Evolutionary conservation across 2,888 invertebrate genomes (phyloP), one percentile per base, ranked within the genome.

Genomic region (Hypercompe scribonia): DNA sequence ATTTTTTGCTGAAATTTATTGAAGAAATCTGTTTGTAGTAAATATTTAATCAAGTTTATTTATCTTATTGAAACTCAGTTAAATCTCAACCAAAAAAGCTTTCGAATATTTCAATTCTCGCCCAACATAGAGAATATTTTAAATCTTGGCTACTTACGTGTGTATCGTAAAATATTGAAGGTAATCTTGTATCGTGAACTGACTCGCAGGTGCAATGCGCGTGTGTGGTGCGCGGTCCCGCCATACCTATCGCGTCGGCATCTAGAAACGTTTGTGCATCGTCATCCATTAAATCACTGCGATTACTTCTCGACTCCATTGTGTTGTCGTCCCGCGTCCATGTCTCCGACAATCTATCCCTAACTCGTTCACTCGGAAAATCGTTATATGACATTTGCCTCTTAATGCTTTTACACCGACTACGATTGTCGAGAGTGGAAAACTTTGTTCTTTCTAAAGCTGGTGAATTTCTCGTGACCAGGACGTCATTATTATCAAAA

Each of bases 331-430:
- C 93, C 73, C 92, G 89, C 75, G 89, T 84, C 95, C 94, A 93
- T 68, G 89, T 85, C 81, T 92, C 94, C 76, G 90, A 83, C 82
- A 89, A 85, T 86, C 93, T 90, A 81, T 94, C 94, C 80, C 93
- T 89, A 84, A 87, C 93, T 76, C 95, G 89, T 79, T 95, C 96
- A 82, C 90, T 94, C 75, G 94, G 93, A 89, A 96, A 95, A 85
- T 96, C 96, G 85, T 94, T 96, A 87, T 93, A 96, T 72, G 96
- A 96, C 94, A 96, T 91, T 88, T 95, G 95, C 80, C 95, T 91
- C 82, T 91, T 92, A 84, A 95, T 94, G 87, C 93, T 93, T 81
- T 92, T 91, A 90, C 95, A 94, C 78, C 94, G 91, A 86, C 93
- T 94, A 71, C 95, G 92, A 84, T 94, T 95, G 87, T 95, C 95